Base-by-base conservation (phyloP, 2,797 vertebrate genomes). In the Falco cherrug region DNA sequence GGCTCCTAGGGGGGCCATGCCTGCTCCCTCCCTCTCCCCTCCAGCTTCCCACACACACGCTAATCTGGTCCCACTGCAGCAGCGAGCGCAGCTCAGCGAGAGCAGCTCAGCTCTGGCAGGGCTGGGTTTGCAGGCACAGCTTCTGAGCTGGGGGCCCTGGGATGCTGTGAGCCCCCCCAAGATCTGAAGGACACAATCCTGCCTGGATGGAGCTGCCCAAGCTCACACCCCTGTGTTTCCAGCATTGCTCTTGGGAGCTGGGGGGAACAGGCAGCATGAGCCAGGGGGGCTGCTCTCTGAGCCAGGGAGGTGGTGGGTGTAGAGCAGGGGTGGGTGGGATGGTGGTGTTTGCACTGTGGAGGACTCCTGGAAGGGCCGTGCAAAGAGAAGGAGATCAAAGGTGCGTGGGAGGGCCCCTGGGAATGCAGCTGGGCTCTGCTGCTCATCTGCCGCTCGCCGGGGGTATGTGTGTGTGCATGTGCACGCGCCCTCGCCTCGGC, bases 151-250 rank as follows among this genome's bases (percentile, higher is more conserved):
- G 60, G 21, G 11, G 24, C 25, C 16, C 25, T 22, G 54, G n/a
- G 45, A 0, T 16, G 18, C 26, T 14, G 37, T 11, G 60, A 37
- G 35, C 39, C 5, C 6, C 20, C 37, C n/a, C 10, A 0, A 41
- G 35, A 2, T 4, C 16, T 16, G 41, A 26, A 19, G 13, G 16
- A 22, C 15, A 4, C 12, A 5, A 1, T 29, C 31, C n/a, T 59
- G 61, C 48, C n/a, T 4, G 39, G 33, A 5, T 31, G 37, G 50
- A 78, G 56, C 70, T 43, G 31, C 60, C 47, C 48, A 4, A 11
- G 15, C 18, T 26, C 47, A 4, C 22, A 1, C 16, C 16, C 41
- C 15, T 0, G 0, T 3, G 10, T 26, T 61, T 9, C 57, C 51
- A 70, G 75, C 21, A 2, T 6, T 6, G 57, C 71, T 57, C 41